Base-by-base conservation (phyloP, 1,140 invertebrate genomes). In the Bombyx mandarina region DNA sequence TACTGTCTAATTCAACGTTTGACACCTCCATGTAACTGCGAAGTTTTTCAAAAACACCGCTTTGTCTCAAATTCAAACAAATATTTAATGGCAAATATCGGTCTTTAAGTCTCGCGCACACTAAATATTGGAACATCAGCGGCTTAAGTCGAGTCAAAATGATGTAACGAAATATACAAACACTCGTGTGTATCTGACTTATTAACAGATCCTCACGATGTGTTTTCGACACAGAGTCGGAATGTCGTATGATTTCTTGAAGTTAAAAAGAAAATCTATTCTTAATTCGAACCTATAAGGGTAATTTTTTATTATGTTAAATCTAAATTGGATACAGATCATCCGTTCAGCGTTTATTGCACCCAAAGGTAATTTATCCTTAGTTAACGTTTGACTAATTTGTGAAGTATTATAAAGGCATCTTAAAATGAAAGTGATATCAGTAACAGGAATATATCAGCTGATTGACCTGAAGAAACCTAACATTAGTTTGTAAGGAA, bases 361-460 rank as follows among this genome's bases (percentile, higher is more conserved):
- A 86, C 79, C 76, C 79, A 77, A 62, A 67, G 68, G 79, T 71
- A 82, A 79, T 86, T 84, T 75, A 70, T 72, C 67, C 63, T 62
- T 71, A 82, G 76, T 86, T 83, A 86, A 84, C 80, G 74, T 84
- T 83, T 74, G 79, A 82, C 83, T 86, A 86, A 86, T 86, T 84
- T 86, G 83, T 82, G 79, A 86, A 79, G 76, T 82, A 60, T 62
- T 77, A 74, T 78, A 66, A 67, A 71, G 66, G 63, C 61, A 71
- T 73, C 71, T 71, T 85, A 83, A 82, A 85, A 65, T 54, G 57
- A 60, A 54, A 61, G 59, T 61, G 57, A 62, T 65, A 62, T 74
- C 54, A 66, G 54, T 54, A 62, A 67, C 73, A 71, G 71, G 66
- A 57, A 62, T 57, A 57, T 57, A 74, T 77, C 79, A 82, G 77